Evolutionary conservation across 2,888 invertebrate genomes (phyloP), one percentile per base, ranked within the genome.

Genomic region (Dolichomitus sp.): DNA sequence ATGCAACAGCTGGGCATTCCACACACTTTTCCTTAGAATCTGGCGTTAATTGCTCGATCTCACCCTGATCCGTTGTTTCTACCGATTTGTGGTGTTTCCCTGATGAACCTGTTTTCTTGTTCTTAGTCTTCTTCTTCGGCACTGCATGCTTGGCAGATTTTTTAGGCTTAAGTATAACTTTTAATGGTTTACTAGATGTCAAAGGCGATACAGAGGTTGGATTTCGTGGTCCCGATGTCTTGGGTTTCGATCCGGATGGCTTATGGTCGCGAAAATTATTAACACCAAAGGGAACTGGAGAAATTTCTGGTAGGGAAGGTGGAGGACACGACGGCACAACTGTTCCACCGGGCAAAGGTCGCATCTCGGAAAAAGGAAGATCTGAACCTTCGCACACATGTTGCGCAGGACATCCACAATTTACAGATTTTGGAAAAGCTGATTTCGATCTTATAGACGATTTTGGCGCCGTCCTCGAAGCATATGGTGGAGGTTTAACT

Each of bases 291-390:
- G 66, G 80, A 40, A 83, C 80, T 5, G 83, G 83, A 11, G 73
- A 73, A 23, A 83, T 80, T 30, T 83, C 80, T 4, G 83, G 83
- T 11, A 83, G 50, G 0, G 77, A 37, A 30, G 80, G 80, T 11
- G 69, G 72, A 9, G 83, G 74, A 73, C 80, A 74, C n/a, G 33
- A 48, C 11, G 80, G 69, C 57, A 69, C 48, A 6, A 76, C 76
- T 2, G 69, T 48, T 5, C 82, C 79, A 72, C 83, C 83, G 5
- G 83, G 83, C 19, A 83, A 45, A 40, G 75, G 70, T 72, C 75
- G 70, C 42, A 70, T 74, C 23, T 42, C 57, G 12, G 59, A 63
- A 27, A 54, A 63, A 7, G 54, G 63, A 9, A 23, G 63, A 45
- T 48, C 63, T 37, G 48, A 37, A 37, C 40, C 27, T 19, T 77